These are phyloP conservation scores for Piaya cayana DNA, from an alignment of 2,113 vertebrate genomes.

Conservation along the genomic window DNA sequence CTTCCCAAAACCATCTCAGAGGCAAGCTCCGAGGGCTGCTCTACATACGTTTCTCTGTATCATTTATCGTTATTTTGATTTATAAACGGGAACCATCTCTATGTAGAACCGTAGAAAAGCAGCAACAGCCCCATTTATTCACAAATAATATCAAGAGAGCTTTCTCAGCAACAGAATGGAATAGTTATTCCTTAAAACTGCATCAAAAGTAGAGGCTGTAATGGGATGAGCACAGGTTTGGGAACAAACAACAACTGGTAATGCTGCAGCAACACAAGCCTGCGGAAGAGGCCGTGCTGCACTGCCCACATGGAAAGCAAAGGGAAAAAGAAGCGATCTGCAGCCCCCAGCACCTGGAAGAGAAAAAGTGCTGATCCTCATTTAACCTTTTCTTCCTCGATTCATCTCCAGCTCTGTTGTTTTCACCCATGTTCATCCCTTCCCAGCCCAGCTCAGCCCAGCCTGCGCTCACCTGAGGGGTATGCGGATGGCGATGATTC, in stretches of 20 bases:
- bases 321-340: not conserved
- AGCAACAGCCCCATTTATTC: not conserved
- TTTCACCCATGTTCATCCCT: not conserved
- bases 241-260: not conserved
- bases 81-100: not conserved
- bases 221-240: not conserved
- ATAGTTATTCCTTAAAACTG: not conserved
- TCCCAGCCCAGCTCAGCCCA: not conserved
- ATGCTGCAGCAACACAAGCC: not conserved
- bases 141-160: rapidly evolving
- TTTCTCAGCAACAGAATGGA: not conserved
- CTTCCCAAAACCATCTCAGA: not conserved
- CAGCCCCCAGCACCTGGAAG: not conserved
- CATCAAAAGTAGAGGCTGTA: not conserved
- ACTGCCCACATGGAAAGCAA: not conserved
- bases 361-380: not conserved
- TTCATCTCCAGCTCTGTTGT: not conserved
- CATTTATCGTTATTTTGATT: not conserved
- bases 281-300: not conserved
- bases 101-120: not conserved
- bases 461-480: conserved; percentile 85
- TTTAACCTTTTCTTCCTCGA: not conserved
- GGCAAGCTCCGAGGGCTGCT: not conserved
- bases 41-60: not conserved
- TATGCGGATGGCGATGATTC: conserved; percentile 93